Percentiles rank a stretch among this genome's conserved stretches.
Evolutionary conservation across 2,888 invertebrate species (phyloP).

Genomic region (Lydus trimaculatus): DNA sequence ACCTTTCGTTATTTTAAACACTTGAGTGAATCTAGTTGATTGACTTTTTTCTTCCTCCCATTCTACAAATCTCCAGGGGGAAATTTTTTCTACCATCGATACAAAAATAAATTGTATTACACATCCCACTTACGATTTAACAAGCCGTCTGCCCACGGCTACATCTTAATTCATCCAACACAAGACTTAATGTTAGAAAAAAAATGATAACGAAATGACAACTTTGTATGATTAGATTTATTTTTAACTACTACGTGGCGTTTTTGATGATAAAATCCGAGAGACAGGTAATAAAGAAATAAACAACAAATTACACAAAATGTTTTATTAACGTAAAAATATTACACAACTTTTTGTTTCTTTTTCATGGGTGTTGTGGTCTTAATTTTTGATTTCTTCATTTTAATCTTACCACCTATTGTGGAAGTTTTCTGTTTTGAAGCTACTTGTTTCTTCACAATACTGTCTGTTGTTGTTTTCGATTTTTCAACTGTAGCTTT

Average conservation of each 20-base stretch:
- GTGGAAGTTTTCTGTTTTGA: constrained; percentile 2
- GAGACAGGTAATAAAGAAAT: background rate
- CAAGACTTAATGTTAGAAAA: background rate
- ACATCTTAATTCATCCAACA: background rate
- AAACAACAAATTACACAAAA: background rate
- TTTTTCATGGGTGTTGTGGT: constrained; percentile 9
- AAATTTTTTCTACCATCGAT: background rate
- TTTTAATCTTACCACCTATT: constrained; percentile 29
- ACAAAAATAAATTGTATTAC: background rate
- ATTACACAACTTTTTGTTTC: constrained; percentile 12
- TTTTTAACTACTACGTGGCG: too few species aligned
- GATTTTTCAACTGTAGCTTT: constrained; percentile 26
- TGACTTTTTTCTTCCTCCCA: background rate
- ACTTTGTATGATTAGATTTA: too few species aligned
- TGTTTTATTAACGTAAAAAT: background rate
- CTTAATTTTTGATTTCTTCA: constrained; percentile 37
- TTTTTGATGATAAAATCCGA: too few species aligned
- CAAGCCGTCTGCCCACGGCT: background rate
- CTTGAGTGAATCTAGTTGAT: background rate
- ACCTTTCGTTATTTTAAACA: background rate
- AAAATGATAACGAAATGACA: too few species aligned
- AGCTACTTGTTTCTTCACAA: background rate
- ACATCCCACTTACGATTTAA: background rate
- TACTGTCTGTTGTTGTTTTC: constrained; percentile 18
- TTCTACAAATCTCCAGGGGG: background rate